Evolutionary conservation across 2,797 vertebrate genomes (phyloP).

Genomic region (Schizothorax lantsangensis): DNA sequence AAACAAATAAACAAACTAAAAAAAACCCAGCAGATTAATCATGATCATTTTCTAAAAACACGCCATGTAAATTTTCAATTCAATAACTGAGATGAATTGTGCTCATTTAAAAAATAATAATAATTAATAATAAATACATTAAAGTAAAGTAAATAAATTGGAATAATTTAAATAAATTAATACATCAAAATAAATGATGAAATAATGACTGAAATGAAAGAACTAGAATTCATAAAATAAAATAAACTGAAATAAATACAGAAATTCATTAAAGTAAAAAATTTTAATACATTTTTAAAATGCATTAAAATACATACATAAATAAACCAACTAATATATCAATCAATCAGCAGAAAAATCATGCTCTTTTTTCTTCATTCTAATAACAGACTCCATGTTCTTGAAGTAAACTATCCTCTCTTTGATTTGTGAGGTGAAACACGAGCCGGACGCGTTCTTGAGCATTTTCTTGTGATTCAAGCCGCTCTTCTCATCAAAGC

Average conservation of each 20-base stretch:
- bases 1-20: too few relatives aligned
- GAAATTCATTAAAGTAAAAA: background rate
- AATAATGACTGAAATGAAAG: background rate
- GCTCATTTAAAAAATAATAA: too few relatives aligned
- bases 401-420: rapidly evolving
- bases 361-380: background rate
- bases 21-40: too few relatives aligned
- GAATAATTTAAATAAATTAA: background rate
- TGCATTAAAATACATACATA: background rate
- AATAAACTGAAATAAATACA: background rate
- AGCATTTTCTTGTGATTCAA: background rate
- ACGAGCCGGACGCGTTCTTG: background rate
- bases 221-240: background rate
- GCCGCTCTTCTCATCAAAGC: background rate
- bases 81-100: too few relatives aligned
- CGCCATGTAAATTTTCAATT: too few relatives aligned
- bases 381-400: background rate
- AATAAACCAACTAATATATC: background rate
- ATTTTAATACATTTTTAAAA: background rate
- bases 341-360: background rate
- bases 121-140: background rate
- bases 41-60: too few relatives aligned
- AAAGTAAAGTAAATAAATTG: background rate
- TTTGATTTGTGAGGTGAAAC: background rate
- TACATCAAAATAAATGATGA: background rate